Conservation (phyloP, 2,888 invertebrate species). For the Blomia tropicalis region DNA sequence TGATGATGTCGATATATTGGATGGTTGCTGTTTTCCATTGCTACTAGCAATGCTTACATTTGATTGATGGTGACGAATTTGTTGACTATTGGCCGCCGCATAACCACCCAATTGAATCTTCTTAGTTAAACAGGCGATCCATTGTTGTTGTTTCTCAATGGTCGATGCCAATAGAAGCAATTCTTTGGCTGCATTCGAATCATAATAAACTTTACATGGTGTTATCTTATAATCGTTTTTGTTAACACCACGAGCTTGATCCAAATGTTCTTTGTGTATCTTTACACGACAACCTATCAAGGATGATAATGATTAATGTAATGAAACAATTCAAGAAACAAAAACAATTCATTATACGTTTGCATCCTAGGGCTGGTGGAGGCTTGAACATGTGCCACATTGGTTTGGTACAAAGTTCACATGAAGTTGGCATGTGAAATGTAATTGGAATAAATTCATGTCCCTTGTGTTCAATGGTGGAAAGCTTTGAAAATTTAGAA, state of each 20-base stretch:
- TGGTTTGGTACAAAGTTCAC: conserved; percentile 91
- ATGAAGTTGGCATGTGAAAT: conserved; percentile 94
- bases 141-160: conserved; percentile 29
- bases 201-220: conserved; percentile 89
- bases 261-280: conserved; percentile 91
- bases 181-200: conserved; percentile 82
- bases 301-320: background rate
- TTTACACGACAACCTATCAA: conserved; percentile 78
- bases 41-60: background rate
- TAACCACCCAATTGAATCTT: conserved; percentile 30
- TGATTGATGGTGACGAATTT: background rate
- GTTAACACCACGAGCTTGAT: conserved; percentile 34
- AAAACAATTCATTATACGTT: too few species aligned
- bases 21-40: background rate
- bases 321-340: conserved; percentile 29
- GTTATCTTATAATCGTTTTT: conserved; percentile 67
- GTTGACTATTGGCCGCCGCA: conserved; percentile 27
- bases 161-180: conserved; percentile 44
- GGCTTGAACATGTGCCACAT: conserved; percentile 96
- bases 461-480: conserved; percentile 62
- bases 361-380: conserved; percentile 89
- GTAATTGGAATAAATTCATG: conserved; percentile 91
- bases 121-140: conserved; percentile 29
- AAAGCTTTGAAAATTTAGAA: conserved; percentile 34
- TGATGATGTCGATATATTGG: background rate